These are phyloP conservation scores for Apogon talboti DNA, from an alignment of 2,797 vertebrate species.

Conservation along the genomic window DNA sequence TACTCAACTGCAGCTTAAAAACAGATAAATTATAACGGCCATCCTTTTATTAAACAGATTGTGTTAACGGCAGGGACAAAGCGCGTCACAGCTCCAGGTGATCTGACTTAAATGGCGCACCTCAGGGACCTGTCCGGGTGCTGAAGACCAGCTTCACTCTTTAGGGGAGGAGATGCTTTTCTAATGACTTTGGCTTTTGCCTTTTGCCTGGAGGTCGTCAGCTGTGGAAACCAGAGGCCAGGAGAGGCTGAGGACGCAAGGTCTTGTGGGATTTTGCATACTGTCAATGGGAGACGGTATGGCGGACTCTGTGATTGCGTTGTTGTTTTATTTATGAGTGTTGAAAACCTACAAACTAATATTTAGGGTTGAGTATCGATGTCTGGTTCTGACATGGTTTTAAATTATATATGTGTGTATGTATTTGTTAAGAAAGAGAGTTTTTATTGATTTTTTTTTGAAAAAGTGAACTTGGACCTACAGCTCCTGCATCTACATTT, in stretches of 20 bases:
- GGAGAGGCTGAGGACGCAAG: slow-evolving; percentile 33
- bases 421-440: slow-evolving; percentile 31
- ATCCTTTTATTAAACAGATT: slow-evolving; percentile 59
- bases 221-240: slow-evolving; percentile 17
- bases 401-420: slow-evolving; percentile 30
- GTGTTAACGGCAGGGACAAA: slow-evolving; percentile 49
- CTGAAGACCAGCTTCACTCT: slow-evolving; percentile 49
- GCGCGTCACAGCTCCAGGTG: slow-evolving; percentile 23
- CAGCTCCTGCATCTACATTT: background rate
- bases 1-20: slow-evolving; percentile 67
- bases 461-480: slow-evolving; percentile 8
- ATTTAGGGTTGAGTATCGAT: slow-evolving; percentile 26
- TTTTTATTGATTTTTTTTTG: slow-evolving; percentile 45
- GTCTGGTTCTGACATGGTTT: slow-evolving; percentile 13
- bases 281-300: slow-evolving; percentile 53
- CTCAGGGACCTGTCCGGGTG: slow-evolving; percentile 51
- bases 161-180: slow-evolving; percentile 64
- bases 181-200: slow-evolving; percentile 75
- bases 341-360: slow-evolving; percentile 35
- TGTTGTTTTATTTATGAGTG: slow-evolving; percentile 75
- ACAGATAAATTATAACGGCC: slow-evolving; percentile 64
- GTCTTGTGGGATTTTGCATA: slow-evolving; percentile 55
- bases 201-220: slow-evolving; percentile 53
- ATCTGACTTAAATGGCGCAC: slow-evolving; percentile 41
- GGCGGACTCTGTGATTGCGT: slow-evolving; percentile 48